Conservation (phyloP, 2,797 vertebrate genomes). For the Thunnus albacares region DNA sequence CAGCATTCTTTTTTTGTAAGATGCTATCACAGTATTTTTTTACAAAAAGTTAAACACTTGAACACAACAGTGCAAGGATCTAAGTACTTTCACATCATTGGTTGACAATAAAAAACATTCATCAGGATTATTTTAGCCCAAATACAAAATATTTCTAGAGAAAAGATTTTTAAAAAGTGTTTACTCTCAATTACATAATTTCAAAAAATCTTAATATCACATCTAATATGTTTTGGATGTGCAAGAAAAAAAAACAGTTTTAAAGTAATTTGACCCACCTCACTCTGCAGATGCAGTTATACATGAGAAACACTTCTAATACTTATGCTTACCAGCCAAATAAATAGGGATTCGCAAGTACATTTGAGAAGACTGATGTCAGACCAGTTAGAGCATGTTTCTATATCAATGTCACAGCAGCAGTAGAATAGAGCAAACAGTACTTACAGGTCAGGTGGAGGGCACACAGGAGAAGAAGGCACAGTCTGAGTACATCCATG, state of each 20-base stretch:
- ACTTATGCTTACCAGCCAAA: slow-evolving; percentile 14
- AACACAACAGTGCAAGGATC: neutral
- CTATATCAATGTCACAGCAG: neutral
- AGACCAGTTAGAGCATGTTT: neutral
- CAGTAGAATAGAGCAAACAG: slow-evolving; percentile 36
- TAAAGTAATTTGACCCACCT: neutral
- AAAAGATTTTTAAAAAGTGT: neutral
- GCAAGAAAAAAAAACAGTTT: neutral
- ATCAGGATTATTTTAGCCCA: neutral
- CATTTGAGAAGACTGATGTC: slow-evolving; percentile 12
- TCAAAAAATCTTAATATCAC: neutral
- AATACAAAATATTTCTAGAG: too few relatives aligned
- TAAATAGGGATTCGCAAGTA: slow-evolving; percentile 4
- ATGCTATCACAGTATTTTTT: neutral
- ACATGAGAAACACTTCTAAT: neutral
- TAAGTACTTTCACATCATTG: neutral
- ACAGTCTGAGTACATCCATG: slow-evolving; percentile 58
- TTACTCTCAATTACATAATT: neutral
- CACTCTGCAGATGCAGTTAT: neutral
- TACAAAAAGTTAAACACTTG: neutral
- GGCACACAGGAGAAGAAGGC: slow-evolving; percentile 68
- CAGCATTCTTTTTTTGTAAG: neutral
- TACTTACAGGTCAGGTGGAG: slow-evolving; percentile 84
- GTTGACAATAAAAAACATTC: neutral
- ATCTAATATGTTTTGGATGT: neutral